Conservation (phyloP, 2,113 vertebrate species). For the Nycticryphes semicollaris region DNA sequence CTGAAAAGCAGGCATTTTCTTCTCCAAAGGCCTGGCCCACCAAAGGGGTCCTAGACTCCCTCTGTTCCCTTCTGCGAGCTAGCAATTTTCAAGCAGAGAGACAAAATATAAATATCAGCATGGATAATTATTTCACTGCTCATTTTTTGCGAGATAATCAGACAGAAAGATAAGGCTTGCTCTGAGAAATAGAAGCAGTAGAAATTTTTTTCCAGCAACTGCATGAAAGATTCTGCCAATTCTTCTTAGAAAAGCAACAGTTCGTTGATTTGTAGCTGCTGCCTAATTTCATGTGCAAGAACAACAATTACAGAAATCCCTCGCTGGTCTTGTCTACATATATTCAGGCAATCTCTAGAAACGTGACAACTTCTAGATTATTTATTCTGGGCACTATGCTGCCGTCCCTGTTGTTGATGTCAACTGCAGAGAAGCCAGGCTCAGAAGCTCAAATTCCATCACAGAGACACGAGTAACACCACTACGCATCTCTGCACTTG, state of each 20-base stretch:
- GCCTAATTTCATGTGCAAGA: conserved; percentile 23
- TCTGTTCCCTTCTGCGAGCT: background rate
- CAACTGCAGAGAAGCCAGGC: background rate
- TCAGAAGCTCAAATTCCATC: conserved; percentile 20
- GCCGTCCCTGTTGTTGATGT: background rate
- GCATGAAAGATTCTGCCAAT: conserved; percentile 12
- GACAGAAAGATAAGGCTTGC: background rate
- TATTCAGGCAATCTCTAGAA: conserved; percentile 24
- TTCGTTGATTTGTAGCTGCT: background rate
- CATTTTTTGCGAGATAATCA: conserved; percentile 40
- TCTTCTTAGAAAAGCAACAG: conserved; percentile 5
- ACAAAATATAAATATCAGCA: conserved; percentile 49
- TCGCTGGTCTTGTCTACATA: conserved; percentile 10
- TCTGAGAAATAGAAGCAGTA: conserved; percentile 12
- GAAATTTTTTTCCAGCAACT: conserved; percentile 1
- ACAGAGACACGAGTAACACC: background rate
- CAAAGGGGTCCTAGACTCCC: background rate
- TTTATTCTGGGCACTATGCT: background rate
- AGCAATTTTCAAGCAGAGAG: conserved; percentile 24
- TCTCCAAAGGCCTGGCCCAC: background rate
- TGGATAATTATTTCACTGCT: conserved; percentile 54
- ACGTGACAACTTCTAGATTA: background rate
- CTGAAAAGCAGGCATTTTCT: background rate
- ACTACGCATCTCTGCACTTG: background rate
- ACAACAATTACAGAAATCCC: conserved; percentile 30